Conservation (phyloP, 2,888 invertebrate genomes). For the Patella pellucida region DNA sequence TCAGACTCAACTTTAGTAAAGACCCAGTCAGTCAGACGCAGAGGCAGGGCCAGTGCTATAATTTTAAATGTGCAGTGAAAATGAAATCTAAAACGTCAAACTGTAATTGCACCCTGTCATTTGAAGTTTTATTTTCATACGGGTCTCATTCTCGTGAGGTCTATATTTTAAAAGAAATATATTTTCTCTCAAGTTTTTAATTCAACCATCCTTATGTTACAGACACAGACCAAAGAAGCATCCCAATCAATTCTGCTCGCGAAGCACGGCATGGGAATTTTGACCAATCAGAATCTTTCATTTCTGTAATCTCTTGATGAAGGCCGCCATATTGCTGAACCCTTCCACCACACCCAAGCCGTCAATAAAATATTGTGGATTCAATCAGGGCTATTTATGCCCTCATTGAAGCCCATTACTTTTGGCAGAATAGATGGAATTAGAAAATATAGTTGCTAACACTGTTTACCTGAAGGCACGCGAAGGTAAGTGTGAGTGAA, state of each 20-base stretch:
- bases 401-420: slow-evolving; percentile 58
- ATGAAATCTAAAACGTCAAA: no score
- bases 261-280: slow-evolving; percentile 33
- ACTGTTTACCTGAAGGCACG: slow-evolving; percentile 71
- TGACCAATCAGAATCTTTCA: slow-evolving; percentile 48
- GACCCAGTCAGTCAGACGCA: no score
- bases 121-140: no score
- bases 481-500: slow-evolving; percentile 62
- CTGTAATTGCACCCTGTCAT: no score
- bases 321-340: slow-evolving; percentile 57
- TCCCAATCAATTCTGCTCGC: background rate
- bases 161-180: no score
- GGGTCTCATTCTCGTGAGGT: no score
- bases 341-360: slow-evolving; percentile 61
- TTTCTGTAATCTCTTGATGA: slow-evolving; percentile 45
- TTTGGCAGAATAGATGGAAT: slow-evolving; percentile 63
- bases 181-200: no score
- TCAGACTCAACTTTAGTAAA: no score
- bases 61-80: no score
- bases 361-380: slow-evolving; percentile 48
- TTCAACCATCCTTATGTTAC: no score
- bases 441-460: slow-evolving; percentile 72
- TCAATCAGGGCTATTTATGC: slow-evolving; percentile 55
- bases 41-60: no score
- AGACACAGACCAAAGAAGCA: no score